Base-by-base conservation (phyloP, 2,888 invertebrate species). In the Microctonus hyperodae region DNA sequence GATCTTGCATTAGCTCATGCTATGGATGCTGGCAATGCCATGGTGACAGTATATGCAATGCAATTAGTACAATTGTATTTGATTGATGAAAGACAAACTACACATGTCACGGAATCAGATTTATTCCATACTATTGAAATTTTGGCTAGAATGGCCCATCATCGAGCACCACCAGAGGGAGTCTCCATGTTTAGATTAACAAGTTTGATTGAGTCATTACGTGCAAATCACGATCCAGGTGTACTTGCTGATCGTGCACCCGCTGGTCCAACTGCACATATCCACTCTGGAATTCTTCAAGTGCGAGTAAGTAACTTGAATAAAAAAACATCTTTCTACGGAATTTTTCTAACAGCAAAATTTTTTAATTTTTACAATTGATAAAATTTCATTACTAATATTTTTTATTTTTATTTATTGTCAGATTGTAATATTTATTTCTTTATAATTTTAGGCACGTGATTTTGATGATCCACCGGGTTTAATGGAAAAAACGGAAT, bases 391-490 rank as follows among this genome's bases (percentile, higher is more conserved):
- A 7, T 10, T 9, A 35, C 35, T 9, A 2, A 35, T 35, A 35
- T 35, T 35, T 9, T 35, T 11, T 9, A 2, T 37, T 3, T 13
- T 37, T 13, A 3, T 66, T 70, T 71, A 61, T 62, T 77, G 69
- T 53, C 85, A 91, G 88, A n/a, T n/a, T n/a, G n/a, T n/a, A n/a
- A n/a, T n/a, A n/a, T n/a, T n/a, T n/a, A n/a, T n/a, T n/a, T n/a
- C n/a, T n/a, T n/a, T n/a, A n/a, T n/a, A n/a, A n/a, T n/a, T n/a
- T n/a, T n/a, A n/a, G n/a, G 93, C 94, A 35, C 90, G 94, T 67
- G 96, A 96, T 77, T 94, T 92, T 77, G 93, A 94, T 78, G 98
- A 98, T 85, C 97, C 97, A 1, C 95, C 95, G 0, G 97, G 96
- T 23, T 86, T 98, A 51, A 92, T 94, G 77, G 98, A 97, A 80